These are phyloP conservation scores for Eufriesea mexicana DNA, from an alignment of 1,140 invertebrate species.

Conservation along the genomic window DNA sequence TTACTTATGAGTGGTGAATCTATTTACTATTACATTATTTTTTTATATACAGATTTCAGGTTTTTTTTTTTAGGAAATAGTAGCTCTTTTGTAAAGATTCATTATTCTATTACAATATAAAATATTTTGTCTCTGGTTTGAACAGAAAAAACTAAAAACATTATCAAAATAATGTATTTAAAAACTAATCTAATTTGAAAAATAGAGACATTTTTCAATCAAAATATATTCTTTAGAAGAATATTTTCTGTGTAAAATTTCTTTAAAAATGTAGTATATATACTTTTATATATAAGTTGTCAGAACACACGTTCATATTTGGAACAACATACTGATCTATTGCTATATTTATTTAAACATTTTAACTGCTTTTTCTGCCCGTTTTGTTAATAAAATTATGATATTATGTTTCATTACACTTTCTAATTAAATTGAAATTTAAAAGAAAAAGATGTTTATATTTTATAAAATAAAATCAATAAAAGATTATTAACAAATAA, in stretches of 20 bases:
- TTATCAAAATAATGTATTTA: constrained; percentile 43
- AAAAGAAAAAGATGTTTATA: not conserved
- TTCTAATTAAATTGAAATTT: not conserved
- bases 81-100: constrained; percentile 28
- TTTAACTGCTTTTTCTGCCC: constrained; percentile 25
- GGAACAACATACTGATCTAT: constrained; percentile 67
- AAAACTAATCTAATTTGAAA: constrained; percentile 61
- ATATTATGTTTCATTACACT: not conserved
- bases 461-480: not conserved
- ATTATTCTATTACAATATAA: constrained; percentile 13
- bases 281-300: constrained; percentile 32
- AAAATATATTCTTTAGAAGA: constrained; percentile 60
- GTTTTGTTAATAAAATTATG: constrained; percentile 7
- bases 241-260: constrained; percentile 55
- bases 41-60: constrained; percentile 53
- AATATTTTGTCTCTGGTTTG: constrained; percentile 21
- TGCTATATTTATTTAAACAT: constrained; percentile 58
- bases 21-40: constrained; percentile 30
- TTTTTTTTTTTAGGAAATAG: constrained; percentile 37
- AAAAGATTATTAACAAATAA: too few species aligned
- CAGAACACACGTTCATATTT: constrained; percentile 69
- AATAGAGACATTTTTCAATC: constrained; percentile 53
- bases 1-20: constrained; percentile 40
- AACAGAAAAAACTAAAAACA: constrained; percentile 20
- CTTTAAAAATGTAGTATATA: constrained; percentile 53